Conservation (phyloP, 2,113 vertebrate species). For the Bostrychus sinensis region DNA sequence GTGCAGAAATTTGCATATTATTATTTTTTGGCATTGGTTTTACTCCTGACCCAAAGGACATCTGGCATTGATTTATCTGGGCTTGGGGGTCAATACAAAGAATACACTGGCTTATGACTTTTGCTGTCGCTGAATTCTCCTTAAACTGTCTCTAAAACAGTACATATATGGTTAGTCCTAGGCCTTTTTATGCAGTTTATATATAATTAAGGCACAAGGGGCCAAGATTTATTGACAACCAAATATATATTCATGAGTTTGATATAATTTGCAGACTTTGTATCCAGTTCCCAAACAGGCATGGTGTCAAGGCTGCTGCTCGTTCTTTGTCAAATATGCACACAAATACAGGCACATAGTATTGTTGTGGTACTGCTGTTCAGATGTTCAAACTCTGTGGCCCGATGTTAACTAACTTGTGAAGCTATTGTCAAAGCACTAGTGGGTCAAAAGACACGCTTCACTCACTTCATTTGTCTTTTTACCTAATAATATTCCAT, state of each 20-base stretch:
- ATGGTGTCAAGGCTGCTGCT: too few species aligned
- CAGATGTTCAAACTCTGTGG: neutral
- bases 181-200: too few species aligned
- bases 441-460: constrained; percentile 44
- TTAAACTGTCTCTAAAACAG: too few species aligned
- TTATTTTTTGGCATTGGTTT: neutral
- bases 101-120: too few species aligned
- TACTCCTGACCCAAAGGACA: neutral
- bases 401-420: neutral
- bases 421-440: constrained; percentile 14
- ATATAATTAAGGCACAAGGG: too few species aligned
- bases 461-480: constrained; percentile 40
- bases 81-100: neutral
- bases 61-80: neutral
- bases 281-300: too few species aligned
- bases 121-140: too few species aligned
- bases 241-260: too few species aligned
- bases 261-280: too few species aligned
- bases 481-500: constrained; percentile 54
- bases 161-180: too few species aligned
- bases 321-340: too few species aligned
- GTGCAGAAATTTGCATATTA: neutral
- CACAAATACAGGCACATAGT: neutral
- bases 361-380: neutral
- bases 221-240: too few species aligned